Conservation (phyloP, 2,888 invertebrate genomes). For the Thymelicus sylvestris region DNA sequence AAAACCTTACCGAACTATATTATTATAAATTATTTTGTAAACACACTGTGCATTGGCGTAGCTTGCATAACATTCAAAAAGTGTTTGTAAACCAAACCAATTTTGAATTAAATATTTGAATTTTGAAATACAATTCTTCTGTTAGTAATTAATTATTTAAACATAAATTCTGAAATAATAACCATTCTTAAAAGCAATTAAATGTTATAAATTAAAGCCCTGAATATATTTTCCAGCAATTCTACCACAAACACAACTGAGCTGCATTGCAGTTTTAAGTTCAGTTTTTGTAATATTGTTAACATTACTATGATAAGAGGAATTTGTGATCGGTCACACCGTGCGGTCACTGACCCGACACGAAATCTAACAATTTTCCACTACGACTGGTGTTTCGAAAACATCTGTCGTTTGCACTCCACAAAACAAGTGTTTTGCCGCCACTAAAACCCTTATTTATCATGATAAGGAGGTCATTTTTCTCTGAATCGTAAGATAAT, state of each 20-base stretch:
- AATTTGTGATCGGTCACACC: constrained; percentile 67
- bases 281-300: constrained; percentile 22
- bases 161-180: too few species aligned
- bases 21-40: too few species aligned
- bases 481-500: constrained; percentile 37
- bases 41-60: too few species aligned
- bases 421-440: constrained; percentile 44
- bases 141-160: too few species aligned
- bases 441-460: constrained; percentile 48
- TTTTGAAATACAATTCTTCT: too few species aligned
- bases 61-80: too few species aligned
- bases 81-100: too few species aligned
- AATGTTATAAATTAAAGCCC: not conserved
- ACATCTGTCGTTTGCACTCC: constrained; percentile 61
- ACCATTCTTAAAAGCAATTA: not conserved
- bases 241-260: not conserved
- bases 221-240: not conserved
- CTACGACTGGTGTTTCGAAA: constrained; percentile 69
- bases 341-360: constrained; percentile 68
- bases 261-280: not conserved
- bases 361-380: constrained; percentile 78
- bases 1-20: too few species aligned
- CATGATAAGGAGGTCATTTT: constrained; percentile 50
- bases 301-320: constrained; percentile 20
- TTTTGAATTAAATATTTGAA: too few species aligned